Evolutionary conservation across 2,888 invertebrate species (phyloP).

Genomic region (Graphium colonna): DNA sequence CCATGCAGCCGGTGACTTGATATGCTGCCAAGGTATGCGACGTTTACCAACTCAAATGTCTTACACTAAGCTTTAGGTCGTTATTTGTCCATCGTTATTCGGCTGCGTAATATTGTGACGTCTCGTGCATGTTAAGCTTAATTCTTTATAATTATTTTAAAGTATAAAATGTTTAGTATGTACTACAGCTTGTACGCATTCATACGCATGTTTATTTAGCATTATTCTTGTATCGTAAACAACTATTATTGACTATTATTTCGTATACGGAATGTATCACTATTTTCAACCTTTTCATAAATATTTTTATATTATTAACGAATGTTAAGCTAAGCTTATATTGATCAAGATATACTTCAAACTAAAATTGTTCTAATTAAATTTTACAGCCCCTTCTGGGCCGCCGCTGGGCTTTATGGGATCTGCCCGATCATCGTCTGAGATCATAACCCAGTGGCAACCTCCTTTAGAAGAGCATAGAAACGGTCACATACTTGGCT

Average conservation of each 20-base stretch:
- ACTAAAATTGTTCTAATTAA: too few relatives aligned
- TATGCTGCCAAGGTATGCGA: constrained; percentile 79
- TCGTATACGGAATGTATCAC: not conserved
- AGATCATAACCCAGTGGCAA: constrained; percentile 98
- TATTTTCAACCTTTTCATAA: not conserved
- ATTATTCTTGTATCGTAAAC: not conserved
- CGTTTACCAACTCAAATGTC: constrained; percentile 22
- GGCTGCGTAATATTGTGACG: constrained; percentile 10
- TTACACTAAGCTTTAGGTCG: constrained; percentile 14
- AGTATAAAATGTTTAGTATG: not conserved
- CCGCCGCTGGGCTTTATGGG: constrained; percentile 97
- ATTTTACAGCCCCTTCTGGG: constrained; percentile 91
- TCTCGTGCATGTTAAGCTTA: constrained; percentile 20
- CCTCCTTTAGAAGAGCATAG: constrained; percentile 96
- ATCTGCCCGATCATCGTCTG: constrained; percentile 94
- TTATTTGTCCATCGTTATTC: constrained; percentile 2
- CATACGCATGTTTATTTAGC: constrained; percentile 17
- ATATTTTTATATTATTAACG: not conserved
- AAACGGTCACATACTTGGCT: constrained; percentile 97
- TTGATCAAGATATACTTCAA: too few relatives aligned
- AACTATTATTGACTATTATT: not conserved
- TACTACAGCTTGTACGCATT: constrained; percentile 14
- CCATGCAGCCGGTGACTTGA: constrained; percentile 77
- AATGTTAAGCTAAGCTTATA: not conserved
- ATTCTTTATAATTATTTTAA: constrained; percentile 9